Evolutionary conservation across 2,113 vertebrate genomes (phyloP).

Genomic region (Myotis lucifugus): DNA sequence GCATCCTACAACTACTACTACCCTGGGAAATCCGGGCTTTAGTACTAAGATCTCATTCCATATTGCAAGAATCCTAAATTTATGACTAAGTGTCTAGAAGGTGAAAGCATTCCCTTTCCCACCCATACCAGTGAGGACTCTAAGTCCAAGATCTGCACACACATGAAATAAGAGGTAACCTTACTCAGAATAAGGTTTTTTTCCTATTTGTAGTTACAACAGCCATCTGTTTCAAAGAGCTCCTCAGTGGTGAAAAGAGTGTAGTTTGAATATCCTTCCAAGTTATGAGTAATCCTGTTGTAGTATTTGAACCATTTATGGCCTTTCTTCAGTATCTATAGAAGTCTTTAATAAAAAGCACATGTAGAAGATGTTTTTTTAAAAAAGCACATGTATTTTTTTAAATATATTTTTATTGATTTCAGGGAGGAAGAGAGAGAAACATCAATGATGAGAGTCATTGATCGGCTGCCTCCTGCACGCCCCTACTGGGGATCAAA

Average conservation of each 20-base stretch:
- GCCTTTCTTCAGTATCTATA: background rate
- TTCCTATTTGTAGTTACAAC: background rate
- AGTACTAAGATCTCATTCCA: background rate
- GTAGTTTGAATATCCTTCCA: background rate
- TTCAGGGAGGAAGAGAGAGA: too few relatives aligned
- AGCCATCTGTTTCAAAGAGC: background rate
- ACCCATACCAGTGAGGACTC: background rate
- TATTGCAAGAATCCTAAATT: background rate
- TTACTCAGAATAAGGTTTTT: background rate
- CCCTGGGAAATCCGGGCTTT: background rate
- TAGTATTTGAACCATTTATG: background rate
- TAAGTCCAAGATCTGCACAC: background rate
- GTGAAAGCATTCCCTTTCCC: background rate
- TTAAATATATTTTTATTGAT: background rate
- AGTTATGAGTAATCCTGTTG: background rate
- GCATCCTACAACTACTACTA: background rate
- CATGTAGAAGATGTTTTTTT: background rate
- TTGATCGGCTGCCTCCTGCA: too few relatives aligned
- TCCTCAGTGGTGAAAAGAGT: background rate
- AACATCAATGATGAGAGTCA: too few relatives aligned
- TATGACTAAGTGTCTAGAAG: background rate
- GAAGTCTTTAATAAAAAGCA: background rate
- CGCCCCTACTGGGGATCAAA: too few relatives aligned
- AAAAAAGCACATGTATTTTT: background rate
- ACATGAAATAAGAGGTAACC: background rate